Evolutionary conservation across 2,797 vertebrate species (phyloP), one percentile per base, ranked within the genome.

Genomic region (Leptodactylus fallax): DNA sequence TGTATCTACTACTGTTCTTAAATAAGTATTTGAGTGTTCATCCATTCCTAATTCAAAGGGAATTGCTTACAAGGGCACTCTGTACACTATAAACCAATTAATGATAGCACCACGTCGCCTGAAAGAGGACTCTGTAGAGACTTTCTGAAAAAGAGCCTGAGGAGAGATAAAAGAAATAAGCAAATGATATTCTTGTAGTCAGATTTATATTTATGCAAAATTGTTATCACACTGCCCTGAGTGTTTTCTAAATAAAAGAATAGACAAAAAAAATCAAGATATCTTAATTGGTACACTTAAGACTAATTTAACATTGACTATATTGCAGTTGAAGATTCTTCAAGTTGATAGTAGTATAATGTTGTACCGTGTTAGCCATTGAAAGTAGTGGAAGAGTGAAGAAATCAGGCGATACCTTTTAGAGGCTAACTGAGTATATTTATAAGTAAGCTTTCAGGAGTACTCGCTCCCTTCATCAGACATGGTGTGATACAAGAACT

Each of bases 21-120:
- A 74, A n/a, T 74, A 49, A 74, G 10, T 25, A 77, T 77, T 74
- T 23, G 19, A 49, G 17, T 21, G 71, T 74, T 51, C 47, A 77
- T 77, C 74, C 12, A 51, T n/a, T 51, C 53, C 74, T 53, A 23
- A 23, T 53, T 77, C 74, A 77, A 51, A 49, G 27, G 12, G 14
- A 77, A 53, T 47, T 5, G 49, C 74, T 77, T 77, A 21, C 69
- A 74, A 74, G 74, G 74, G 74, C 74, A 51, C 53, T 53, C 17
- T 53, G 21, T 53, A 53, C 27, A 71, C 49, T 53, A 76, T 6
- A 51, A 76, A 77, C 47, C 23, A 77, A 77, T 51, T 51, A 77
- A 53, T 23, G 21, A 77, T 77, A n/a, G 47, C 49, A 23, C 49
- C 0, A 19, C 1, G 7, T 8, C 7, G 21, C 74, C 49, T 51